Percentiles rank a stretch among this genome's conserved stretches.
These are phyloP conservation scores for Scaptodrosophila latifasciaeformis DNA, from an alignment of 2,888 invertebrate genomes.

Conservation along the genomic window DNA sequence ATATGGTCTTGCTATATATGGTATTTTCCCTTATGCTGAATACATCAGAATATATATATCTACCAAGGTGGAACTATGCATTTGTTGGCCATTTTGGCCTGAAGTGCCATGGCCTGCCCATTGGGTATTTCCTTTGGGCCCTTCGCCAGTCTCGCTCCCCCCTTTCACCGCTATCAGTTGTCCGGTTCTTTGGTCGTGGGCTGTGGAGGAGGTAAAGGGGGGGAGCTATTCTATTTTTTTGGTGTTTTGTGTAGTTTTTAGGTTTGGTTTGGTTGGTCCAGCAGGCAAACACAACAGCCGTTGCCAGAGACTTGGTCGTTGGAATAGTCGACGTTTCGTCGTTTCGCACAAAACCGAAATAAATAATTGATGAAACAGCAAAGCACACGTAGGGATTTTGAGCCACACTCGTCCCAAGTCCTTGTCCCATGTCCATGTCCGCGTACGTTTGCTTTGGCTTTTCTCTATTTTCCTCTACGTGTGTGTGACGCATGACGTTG, in stretches of 20 bases:
- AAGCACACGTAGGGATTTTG: slow-evolving; percentile 68
- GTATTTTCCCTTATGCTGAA: no score
- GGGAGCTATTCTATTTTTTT: not conserved
- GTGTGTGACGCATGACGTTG: slow-evolving; percentile 53
- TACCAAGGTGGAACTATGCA: no score
- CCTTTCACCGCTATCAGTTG: slow-evolving; percentile 18
- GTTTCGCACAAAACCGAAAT: slow-evolving; percentile 64
- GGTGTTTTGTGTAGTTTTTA: no score
- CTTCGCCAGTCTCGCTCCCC: slow-evolving; percentile 12
- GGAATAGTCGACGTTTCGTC: slow-evolving; percentile 1
- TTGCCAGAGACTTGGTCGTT: not conserved
- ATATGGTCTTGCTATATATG: no score
- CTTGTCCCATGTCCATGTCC: slow-evolving; percentile 6
- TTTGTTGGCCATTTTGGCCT: no score
- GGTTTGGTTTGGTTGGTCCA: no score
- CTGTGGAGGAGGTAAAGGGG: not conserved
- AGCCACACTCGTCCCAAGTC: slow-evolving; percentile 25
- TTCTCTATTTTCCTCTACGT: slow-evolving; percentile 6
- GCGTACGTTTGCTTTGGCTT: not conserved
- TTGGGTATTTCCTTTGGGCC: no score
- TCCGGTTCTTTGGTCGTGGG: slow-evolving; percentile 1
- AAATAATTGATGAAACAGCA: slow-evolving; percentile 70
- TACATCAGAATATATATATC: no score
- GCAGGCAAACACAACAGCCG: no score
- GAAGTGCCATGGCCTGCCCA: no score